Conservation (phyloP, 2,797 vertebrate genomes). For the Acrossocheilus fasciatus region DNA sequence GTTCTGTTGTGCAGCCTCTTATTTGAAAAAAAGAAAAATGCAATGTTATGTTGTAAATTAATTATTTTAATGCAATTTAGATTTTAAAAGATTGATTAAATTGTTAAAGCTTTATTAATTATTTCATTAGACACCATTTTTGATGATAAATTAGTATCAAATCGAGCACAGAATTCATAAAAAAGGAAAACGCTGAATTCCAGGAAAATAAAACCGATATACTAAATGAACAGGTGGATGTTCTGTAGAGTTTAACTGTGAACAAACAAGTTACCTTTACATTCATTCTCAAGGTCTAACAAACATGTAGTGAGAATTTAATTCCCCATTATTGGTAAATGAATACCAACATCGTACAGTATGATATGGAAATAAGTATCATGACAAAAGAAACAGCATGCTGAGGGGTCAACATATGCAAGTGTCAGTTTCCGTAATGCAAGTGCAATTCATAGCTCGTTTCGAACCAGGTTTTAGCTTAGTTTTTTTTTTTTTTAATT, state of each 20-base stretch:
- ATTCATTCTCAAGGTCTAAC: not conserved
- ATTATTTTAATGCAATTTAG: not conserved
- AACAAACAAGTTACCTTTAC: not conserved
- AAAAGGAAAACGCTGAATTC: not conserved
- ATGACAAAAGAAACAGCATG: not conserved
- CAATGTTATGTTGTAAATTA: not conserved
- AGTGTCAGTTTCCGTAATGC: conserved; percentile 7
- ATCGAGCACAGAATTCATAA: not conserved
- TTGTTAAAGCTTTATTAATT: not conserved
- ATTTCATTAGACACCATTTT: not conserved
- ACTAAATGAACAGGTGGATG: not conserved
- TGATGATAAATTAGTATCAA: not conserved
- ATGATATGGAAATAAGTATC: not conserved
- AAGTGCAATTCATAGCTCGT: not conserved
- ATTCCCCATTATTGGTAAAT: not conserved
- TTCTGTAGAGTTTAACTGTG: not conserved
- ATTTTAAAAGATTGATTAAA: not conserved
- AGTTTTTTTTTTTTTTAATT: conserved; percentile 22
- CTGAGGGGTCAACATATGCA: not conserved
- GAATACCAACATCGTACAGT: not conserved
- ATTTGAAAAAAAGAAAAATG: not conserved
- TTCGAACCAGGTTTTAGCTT: not conserved
- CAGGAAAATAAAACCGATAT: not conserved
- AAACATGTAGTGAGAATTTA: not conserved
- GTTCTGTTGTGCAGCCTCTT: not conserved